Evolutionary conservation across 1,140 invertebrate genomes (phyloP), one percentile per base, ranked within the genome.

Genomic region (Nautilus pompilius): DNA sequence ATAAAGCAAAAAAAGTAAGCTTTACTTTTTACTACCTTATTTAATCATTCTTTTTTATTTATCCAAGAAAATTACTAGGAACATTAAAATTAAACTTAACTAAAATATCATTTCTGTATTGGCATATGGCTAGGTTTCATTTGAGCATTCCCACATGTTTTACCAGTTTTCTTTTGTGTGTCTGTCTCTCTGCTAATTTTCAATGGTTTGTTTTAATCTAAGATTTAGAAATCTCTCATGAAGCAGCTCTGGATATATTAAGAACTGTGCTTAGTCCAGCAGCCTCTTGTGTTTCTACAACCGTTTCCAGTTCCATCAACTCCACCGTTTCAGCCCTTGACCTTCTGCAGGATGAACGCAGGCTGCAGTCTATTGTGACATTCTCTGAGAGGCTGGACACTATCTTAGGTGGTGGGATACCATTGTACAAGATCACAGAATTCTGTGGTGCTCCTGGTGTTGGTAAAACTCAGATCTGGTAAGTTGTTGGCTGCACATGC

Each of bases 401-500:
- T 45, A 79, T 89, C 65, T 73, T 93, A 8, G 87, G 85, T 68
- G 88, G 88, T 67, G 90, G 91, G 32, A 78, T 93, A 58, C 84
- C 85, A 24, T 77, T 89, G 41, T 84, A 86, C 58, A 85, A 83
- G 63, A 82, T 93, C 29, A 90, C 88, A 60, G 91, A 93, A 84
- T 72, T 94, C 28, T 87, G 87, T 79, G 91, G 91, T 28, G 84
- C 87, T 59, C 88, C 90, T 48, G 90, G 90, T 26, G 83, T 87
- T 69, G 91, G 90, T 56, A 93, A 93, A 87, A 91, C 91, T 62
- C 91, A 93, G 80, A 75, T 93, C 53, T 90, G 90, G 90, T 92
- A 84, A 77, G 73, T 62, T 28, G 17, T 13, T n/a, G n/a, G n/a
- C n/a, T n/a, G n/a, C n/a, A n/a, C n/a, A n/a, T n/a, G n/a, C n/a